A percentile compares a stretch with the other conserved stretches of the same genome.
phyloP scores from a whole-genome alignment of 2,797 vertebrate genomes.

The Sciaenops ocellatus region DNA sequence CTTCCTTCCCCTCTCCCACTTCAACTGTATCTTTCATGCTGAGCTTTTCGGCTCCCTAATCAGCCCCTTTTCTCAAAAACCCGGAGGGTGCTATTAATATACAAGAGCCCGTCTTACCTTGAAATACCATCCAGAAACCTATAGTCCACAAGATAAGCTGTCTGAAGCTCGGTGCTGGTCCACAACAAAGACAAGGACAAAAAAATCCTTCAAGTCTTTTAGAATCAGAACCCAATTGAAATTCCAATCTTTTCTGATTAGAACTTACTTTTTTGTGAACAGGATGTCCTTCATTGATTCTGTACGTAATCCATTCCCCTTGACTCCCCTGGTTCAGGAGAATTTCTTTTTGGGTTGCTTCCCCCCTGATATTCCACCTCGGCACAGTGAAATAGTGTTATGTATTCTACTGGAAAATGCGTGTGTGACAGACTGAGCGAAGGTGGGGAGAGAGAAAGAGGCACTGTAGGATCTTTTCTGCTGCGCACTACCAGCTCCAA shows the following conservation, averaged over 20 bases:
- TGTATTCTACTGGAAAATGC: slow-evolving; percentile 61
- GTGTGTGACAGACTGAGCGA: slow-evolving; percentile 36
- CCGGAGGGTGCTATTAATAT: slow-evolving; percentile 29
- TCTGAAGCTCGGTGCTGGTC: slow-evolving; percentile 59
- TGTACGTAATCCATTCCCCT: slow-evolving; percentile 61
- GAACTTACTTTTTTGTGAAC: slow-evolving; percentile 69
- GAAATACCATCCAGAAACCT: slow-evolving; percentile 69
- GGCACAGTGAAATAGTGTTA: slow-evolving; percentile 66
- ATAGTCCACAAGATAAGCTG: slow-evolving; percentile 78
- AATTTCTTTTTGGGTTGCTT: slow-evolving; percentile 45
- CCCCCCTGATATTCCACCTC: slow-evolving; percentile 73
- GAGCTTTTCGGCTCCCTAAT: slow-evolving; percentile 44
- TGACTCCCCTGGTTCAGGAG: slow-evolving; percentile 58
- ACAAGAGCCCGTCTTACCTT: slow-evolving; percentile 79
- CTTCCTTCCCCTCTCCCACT: background rate
- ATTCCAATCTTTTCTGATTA: slow-evolving; percentile 39
- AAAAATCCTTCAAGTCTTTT: slow-evolving; percentile 66
- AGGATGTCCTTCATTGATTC: slow-evolving; percentile 70
- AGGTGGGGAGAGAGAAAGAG: slow-evolving; percentile 30
- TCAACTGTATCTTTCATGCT: slow-evolving; percentile 12
- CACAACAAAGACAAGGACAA: slow-evolving; percentile 39
- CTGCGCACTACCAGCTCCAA: slow-evolving; percentile 68
- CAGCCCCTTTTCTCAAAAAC: slow-evolving; percentile 46
- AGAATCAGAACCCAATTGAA: slow-evolving; percentile 48
- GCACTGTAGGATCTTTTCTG: slow-evolving; percentile 58